Evolutionary conservation across 2,888 invertebrate genomes (phyloP), one percentile per base, ranked within the genome.

Genomic region (Volucella inflata): DNA sequence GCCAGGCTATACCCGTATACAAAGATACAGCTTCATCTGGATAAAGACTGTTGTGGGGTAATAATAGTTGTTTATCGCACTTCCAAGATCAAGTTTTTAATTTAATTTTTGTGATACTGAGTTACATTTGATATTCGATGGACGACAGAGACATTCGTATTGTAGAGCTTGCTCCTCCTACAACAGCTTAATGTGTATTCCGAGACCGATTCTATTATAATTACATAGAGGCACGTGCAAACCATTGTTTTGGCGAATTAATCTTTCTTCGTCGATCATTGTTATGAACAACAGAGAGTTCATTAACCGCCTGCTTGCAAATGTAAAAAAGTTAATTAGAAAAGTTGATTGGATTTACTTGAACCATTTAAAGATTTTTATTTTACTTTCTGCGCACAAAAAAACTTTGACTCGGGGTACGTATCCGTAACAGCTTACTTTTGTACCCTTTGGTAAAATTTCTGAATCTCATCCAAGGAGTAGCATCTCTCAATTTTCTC

Each of bases 51-150:
- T n/a, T 53, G 21, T 67, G 51, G 12, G 16, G 51, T 36, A 65
- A 51, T 65, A 40, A 44, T 53, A 68, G 46, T 65, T 38, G 40
- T 21, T 64, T 65, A 75, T 75, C 74, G 40, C 46, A 38, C n/a
- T 38, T 55, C n/a, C n/a, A 46, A 36, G 64, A 74, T 57, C 64
- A 12, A 46, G 55, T 55, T 65, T 64, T 64, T 30, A 57, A 57
- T 55, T 64, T 48, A 14, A 46, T 55, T 48, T 48, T 67, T 42
- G 30, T 30, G 38, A 30, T 65, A 36, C 50, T 40, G 51, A 65
- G 36, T 42, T 50, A 65, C 65, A 21, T 1, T 30, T 30, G 17
- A 65, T 17, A 50, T 50, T 48, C 12, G 36, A 30, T 10, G 38
- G 51, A 12, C 1, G 36, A 50, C 38, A 50, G 38, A 64, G 64